A percentile compares a stretch with the other conserved stretches of the same genome.
phyloP scores from a whole-genome alignment of 1,140 invertebrate genomes.

The Dufourea novaeangliae region DNA sequence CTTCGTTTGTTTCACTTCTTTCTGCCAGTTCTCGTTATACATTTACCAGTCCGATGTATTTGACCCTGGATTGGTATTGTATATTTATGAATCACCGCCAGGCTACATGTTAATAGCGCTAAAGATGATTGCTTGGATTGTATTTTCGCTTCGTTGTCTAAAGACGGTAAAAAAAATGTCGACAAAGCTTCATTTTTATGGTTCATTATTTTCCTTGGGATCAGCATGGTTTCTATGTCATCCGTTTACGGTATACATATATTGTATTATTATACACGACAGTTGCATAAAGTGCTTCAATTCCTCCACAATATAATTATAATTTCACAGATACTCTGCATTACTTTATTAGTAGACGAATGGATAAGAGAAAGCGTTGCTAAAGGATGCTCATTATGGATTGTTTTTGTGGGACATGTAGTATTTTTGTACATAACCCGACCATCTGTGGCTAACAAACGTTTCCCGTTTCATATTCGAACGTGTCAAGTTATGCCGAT shows the following conservation, averaged over 20 bases:
- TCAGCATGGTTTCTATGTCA: slow-evolving; percentile 78
- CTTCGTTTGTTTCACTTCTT: slow-evolving; percentile 87
- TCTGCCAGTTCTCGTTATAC: slow-evolving; percentile 84
- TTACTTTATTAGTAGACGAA: slow-evolving; percentile 91
- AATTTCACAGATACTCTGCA: slow-evolving; percentile 88
- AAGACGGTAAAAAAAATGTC: slow-evolving; percentile 67
- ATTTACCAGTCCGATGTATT: slow-evolving; percentile 91
- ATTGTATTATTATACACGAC: not conserved
- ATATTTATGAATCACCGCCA: slow-evolving; percentile 93
- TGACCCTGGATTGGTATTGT: slow-evolving; percentile 93
- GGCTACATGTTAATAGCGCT: slow-evolving; percentile 92
- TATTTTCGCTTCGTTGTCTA: slow-evolving; percentile 89
- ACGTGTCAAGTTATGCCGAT: slow-evolving; percentile 74
- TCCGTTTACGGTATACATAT: slow-evolving; percentile 69
- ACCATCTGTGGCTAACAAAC: slow-evolving; percentile 70
- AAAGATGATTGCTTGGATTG: slow-evolving; percentile 90
- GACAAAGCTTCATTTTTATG: slow-evolving; percentile 86
- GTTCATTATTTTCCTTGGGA: slow-evolving; percentile 92
- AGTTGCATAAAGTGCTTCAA: not conserved
- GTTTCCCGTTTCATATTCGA: slow-evolving; percentile 77
- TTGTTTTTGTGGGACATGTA: slow-evolving; percentile 89
- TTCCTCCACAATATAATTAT: slow-evolving; percentile 40
- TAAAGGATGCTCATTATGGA: slow-evolving; percentile 88
- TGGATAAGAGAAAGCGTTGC: slow-evolving; percentile 96
- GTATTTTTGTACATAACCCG: slow-evolving; percentile 86